Conservation (phyloP, 2,113 vertebrate species). For the Tragelaphus strepsiceros region DNA sequence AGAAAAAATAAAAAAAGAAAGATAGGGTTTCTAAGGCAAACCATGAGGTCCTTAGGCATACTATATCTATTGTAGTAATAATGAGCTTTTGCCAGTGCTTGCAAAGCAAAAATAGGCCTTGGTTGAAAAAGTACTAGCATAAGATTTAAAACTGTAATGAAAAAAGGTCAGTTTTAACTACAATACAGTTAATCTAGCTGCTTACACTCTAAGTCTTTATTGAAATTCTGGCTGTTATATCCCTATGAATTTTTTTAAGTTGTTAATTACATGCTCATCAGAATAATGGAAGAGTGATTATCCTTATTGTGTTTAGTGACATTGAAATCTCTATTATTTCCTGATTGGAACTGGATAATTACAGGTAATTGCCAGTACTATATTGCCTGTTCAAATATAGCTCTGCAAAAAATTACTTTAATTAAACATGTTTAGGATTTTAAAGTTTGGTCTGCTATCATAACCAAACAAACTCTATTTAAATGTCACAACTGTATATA, state of each 20-base stretch:
- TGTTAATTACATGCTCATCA: slow-evolving; percentile 77
- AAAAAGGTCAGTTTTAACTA: slow-evolving; percentile 53
- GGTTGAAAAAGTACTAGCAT: not conserved
- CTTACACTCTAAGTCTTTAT: slow-evolving; percentile 37
- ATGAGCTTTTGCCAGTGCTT: not conserved
- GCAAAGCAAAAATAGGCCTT: not conserved
- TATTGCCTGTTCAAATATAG: slow-evolving; percentile 81
- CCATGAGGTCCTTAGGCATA: not conserved
- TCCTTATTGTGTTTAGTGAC: slow-evolving; percentile 79
- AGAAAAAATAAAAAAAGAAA: not conserved
- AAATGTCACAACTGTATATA: slow-evolving; percentile 43
- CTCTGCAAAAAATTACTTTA: slow-evolving; percentile 79
- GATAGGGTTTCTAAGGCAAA: not conserved
- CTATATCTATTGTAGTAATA: not conserved
- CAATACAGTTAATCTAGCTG: slow-evolving; percentile 47
- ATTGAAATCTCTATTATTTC: slow-evolving; percentile 81
- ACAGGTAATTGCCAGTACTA: slow-evolving; percentile 77
- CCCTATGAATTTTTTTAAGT: slow-evolving; percentile 63
- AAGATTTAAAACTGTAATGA: not conserved
- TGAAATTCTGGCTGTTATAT: slow-evolving; percentile 58
- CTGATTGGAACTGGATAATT: slow-evolving; percentile 78
- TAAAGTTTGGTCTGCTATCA: slow-evolving; percentile 68
- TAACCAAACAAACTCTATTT: slow-evolving; percentile 70
- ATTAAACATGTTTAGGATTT: slow-evolving; percentile 80
- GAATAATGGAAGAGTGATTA: slow-evolving; percentile 82